Base-by-base conservation (phyloP, 1,140 invertebrate genomes). In the Wiebesia pumilae region DNA sequence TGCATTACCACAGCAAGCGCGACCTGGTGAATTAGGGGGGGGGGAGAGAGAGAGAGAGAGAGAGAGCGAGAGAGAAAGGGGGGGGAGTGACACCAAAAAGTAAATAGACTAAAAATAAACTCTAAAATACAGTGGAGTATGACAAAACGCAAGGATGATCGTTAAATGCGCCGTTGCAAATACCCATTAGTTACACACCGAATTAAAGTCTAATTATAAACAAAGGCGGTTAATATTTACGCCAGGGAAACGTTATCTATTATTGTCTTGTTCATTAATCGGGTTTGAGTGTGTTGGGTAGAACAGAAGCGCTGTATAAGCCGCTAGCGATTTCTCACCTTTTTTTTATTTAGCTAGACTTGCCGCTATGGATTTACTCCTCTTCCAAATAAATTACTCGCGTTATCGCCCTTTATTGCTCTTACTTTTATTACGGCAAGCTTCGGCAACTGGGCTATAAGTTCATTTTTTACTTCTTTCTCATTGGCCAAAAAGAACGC, bases 211-310 rank as follows among this genome's bases (percentile, higher is more conserved):
- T 80, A 87, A 83, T 83, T 86, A 73, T 35, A 3, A 69, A 75
- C 33, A 16, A 65, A 81, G 58, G 24, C 35, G 27, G 51, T 84
- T 80, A 81, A 71, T 78, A 82, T 78, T 81, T 81, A 75, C 73
- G 73, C 30, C 62, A 35, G 47, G 10, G 73, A n/a, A 40, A 43
- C 35, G 81, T 67, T 86, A 86, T 86, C 81, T 69, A 51, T 40
- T 10, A 87, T 84, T 87, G 84, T 83, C 77, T 71, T 40, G 81
- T 80, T 87, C 65, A 84, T 84, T 87, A 83, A 86, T 86, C 85
- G 73, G 33, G n/a, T 69, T 30, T 40, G 1, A 19, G 62, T 43
- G 51, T 30, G 78, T 21, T 47, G 51, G 54, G 24, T 54, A 4
- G 33, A 43, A 47, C 21, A 30, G 19, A 24, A 51, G 35, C 30